Evolutionary conservation across 2,797 vertebrate species (phyloP), one percentile per base, ranked within the genome.

Genomic region (Spinibarbus caldwelli): DNA sequence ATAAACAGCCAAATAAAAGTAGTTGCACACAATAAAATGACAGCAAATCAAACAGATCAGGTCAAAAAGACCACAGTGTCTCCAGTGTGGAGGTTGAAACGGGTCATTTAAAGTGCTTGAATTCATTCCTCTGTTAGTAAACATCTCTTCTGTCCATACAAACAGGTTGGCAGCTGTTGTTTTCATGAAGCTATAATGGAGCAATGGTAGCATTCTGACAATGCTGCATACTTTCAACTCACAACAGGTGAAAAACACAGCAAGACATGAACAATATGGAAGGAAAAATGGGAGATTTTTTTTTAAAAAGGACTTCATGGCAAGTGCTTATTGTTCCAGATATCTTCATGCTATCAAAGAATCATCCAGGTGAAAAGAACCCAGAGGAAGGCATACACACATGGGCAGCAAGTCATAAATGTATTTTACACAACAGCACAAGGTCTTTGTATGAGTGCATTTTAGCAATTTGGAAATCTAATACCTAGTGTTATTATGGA

Each of bases 61-160:
- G 45, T 68, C 62, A 77, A 71, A 72, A 68, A 47, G 6, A 47
- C 38, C 52, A 70, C 49, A 71, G 29, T 62, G 21, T 62, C 67
- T 80, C 68, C 23, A 36, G 45, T 36, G 21, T 52, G 31, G 66
- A 72, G 77, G 62, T 76, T 67, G 59, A 84, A 80, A 76, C 76
- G 41, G 71, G 47, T 87, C 59, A 81, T 81, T 87, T 87, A 84
- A 87, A 87, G 86, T 87, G 86, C 86, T 84, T 81, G 14, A 84
- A 84, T 76, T 70, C 71, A 68, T 59, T 84, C 49, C 77, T 47
- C 26, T 75, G 66, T 81, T 84, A 57, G 86, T 66, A 80, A 70
- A 72, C 76, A 85, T 84, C 15, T 66, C 38, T 41, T 67, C 77
- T 52, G n/a, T 80, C 31, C 23, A 76, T 23, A 87, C 64, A 67